Percentiles rank a stretch among this genome's conserved stretches.
Evolutionary conservation across 1,140 invertebrate genomes (phyloP).

Genomic region (Saccostrea glomerata): DNA sequence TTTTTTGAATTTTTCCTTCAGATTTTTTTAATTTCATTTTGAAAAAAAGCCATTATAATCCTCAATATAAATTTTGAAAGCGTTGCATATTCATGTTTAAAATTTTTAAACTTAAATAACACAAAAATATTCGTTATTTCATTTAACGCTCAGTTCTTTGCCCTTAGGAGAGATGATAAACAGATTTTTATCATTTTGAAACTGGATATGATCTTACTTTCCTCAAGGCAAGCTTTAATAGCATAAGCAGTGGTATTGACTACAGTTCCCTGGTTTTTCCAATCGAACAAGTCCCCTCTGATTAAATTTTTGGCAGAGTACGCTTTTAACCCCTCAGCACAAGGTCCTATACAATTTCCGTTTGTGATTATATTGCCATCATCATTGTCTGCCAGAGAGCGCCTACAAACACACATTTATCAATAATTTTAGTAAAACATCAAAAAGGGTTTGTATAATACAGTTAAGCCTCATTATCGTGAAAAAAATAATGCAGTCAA

Average conservation of each 20-base stretch:
- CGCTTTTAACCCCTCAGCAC: background rate
- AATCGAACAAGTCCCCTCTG: background rate
- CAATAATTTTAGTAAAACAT: too few relatives aligned
- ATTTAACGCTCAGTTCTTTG: background rate
- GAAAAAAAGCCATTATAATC: too few relatives aligned
- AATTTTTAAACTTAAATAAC: too few relatives aligned
- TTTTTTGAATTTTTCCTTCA: too few relatives aligned
- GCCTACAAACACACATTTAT: too few relatives aligned
- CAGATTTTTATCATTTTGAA: background rate
- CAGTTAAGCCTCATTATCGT: too few relatives aligned
- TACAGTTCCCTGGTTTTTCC: background rate
- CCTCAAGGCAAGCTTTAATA: background rate
- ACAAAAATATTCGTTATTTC: background rate
- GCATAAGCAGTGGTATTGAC: background rate
- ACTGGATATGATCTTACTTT: background rate
- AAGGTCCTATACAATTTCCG: background rate
- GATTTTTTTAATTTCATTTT: too few relatives aligned
- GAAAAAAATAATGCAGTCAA: too few relatives aligned
- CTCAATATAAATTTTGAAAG: too few relatives aligned
- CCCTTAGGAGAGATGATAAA: background rate
- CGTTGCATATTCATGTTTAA: too few relatives aligned
- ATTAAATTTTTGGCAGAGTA: background rate
- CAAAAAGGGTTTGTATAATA: too few relatives aligned
- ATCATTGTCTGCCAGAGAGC: background rate
- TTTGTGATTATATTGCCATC: slow-evolving; percentile 2